These are phyloP conservation scores for Nebria brevicollis DNA, from an alignment of 2,888 invertebrate genomes.

Conservation along the genomic window DNA sequence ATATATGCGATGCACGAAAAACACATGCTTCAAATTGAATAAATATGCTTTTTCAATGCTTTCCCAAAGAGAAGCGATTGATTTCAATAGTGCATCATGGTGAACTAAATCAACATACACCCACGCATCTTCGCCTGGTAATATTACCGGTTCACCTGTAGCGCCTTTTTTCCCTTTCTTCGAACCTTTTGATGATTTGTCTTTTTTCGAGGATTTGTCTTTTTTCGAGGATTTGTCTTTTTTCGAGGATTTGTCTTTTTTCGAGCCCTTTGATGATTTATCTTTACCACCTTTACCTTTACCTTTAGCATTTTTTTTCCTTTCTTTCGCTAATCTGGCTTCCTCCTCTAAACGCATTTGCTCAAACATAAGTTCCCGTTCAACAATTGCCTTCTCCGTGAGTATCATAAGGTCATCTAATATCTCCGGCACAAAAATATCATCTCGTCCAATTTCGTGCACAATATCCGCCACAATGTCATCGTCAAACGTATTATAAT, in stretches of 20 bases:
- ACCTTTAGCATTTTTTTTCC: conserved; percentile 42
- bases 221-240: conserved; percentile 25
- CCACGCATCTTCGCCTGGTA: conserved; percentile 59
- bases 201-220: conserved; percentile 43
- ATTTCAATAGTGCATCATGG: conserved; percentile 54
- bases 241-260: conserved; percentile 31
- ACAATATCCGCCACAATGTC: conserved; percentile 65
- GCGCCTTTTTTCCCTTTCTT: conserved; percentile 36
- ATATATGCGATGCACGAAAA: conserved; percentile 68
- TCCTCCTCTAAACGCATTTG: conserved; percentile 15
- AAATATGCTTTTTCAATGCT: conserved; percentile 62
- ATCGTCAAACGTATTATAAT: conserved; percentile 68
- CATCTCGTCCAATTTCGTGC: conserved; percentile 61
- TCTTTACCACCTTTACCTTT: conserved; percentile 23
- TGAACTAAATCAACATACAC: conserved; percentile 58
- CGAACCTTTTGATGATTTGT: conserved; percentile 47
- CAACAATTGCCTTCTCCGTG: conserved; percentile 53
- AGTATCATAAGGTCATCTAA: conserved; percentile 61
- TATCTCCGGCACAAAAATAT: conserved; percentile 56
- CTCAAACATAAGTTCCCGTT: conserved; percentile 48
- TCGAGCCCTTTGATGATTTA: neutral
- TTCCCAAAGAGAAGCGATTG: conserved; percentile 63
- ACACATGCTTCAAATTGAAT: conserved; percentile 67
- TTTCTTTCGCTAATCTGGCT: conserved; percentile 35
- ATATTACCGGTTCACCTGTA: conserved; percentile 46